Percentiles rank a stretch among this genome's conserved stretches.
These are phyloP conservation scores for Dicycla oo DNA, from an alignment of 2,888 invertebrate species.

Conservation along the genomic window DNA sequence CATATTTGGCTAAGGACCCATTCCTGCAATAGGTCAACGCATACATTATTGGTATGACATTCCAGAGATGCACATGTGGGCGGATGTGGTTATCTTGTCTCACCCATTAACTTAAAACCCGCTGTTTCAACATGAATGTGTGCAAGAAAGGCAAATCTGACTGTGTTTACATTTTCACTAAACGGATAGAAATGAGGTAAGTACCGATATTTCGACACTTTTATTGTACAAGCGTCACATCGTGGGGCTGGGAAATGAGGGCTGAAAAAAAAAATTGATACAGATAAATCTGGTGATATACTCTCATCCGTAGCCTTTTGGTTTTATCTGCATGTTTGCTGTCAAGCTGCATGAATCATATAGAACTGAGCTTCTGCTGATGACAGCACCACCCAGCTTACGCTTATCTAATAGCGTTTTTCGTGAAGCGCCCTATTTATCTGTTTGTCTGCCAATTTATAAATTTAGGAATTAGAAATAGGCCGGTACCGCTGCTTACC, in stretches of 20 bases:
- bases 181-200: no score
- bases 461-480: no score
- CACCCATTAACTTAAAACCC: slow-evolving; percentile 8
- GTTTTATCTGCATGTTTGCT: neutral
- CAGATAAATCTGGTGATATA: neutral
- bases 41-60: slow-evolving; percentile 41
- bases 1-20: slow-evolving; percentile 41
- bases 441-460: neutral
- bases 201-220: no score
- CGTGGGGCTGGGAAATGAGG: no score
- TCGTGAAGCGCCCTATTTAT: no score
- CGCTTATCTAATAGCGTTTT: no score
- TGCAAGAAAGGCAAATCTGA: slow-evolving; percentile 6
- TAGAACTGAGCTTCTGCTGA: neutral
- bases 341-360: neutral
- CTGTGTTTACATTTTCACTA: neutral
- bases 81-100: slow-evolving; percentile 25
- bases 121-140: slow-evolving; percentile 8
- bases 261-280: no score
- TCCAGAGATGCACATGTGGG: slow-evolving; percentile 45
- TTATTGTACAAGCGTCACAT: no score
- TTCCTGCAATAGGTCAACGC: slow-evolving; percentile 52
- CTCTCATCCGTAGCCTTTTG: neutral
- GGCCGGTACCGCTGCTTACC: no score
- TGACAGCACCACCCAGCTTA: neutral